These are phyloP conservation scores for Diaprepes abbreviatus DNA, from an alignment of 2,888 invertebrate genomes.

Conservation along the genomic window DNA sequence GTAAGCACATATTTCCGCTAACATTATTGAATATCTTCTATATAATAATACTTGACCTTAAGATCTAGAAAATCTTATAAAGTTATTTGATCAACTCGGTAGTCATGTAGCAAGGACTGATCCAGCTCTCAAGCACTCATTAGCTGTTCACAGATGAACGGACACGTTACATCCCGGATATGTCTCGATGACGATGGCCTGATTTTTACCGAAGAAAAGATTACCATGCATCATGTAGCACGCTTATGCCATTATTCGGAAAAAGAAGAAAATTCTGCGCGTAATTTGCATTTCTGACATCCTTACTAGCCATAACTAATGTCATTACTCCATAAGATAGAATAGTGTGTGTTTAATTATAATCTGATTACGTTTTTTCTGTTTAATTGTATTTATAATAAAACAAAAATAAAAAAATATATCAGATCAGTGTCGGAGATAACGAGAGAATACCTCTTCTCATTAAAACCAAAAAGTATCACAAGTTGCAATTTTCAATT, in stretches of 20 bases:
- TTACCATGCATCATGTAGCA: slow-evolving; percentile 47
- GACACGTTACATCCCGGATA: slow-evolving; percentile 40
- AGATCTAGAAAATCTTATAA: slow-evolving; percentile 23
- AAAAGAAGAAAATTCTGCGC: slow-evolving; percentile 26
- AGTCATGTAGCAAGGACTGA: slow-evolving; percentile 26
- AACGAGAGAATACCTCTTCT: too few species aligned
- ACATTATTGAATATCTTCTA: too few species aligned
- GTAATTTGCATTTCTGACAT: slow-evolving; percentile 27
- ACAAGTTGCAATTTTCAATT: too few species aligned
- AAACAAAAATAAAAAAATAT: too few species aligned
- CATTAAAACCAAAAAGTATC: too few species aligned
- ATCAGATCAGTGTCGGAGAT: too few species aligned
- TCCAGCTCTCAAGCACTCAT: slow-evolving; percentile 29
- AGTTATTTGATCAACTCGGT: slow-evolving; percentile 23
- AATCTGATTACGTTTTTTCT: too few species aligned
- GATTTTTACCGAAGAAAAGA: slow-evolving; percentile 32
- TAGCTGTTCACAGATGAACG: slow-evolving; percentile 36
- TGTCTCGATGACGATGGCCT: slow-evolving; percentile 29
- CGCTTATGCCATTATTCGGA: slow-evolving; percentile 38
- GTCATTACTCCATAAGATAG: too few species aligned
- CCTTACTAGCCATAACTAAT: background rate
- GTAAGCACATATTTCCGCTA: too few species aligned
- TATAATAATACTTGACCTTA: too few species aligned
- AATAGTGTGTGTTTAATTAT: too few species aligned
- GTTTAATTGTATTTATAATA: too few species aligned